A percentile compares a stretch with the other conserved stretches of the same genome.
phyloP scores from a whole-genome alignment of 1,140 invertebrate genomes.

The Drosophila willistoni region DNA sequence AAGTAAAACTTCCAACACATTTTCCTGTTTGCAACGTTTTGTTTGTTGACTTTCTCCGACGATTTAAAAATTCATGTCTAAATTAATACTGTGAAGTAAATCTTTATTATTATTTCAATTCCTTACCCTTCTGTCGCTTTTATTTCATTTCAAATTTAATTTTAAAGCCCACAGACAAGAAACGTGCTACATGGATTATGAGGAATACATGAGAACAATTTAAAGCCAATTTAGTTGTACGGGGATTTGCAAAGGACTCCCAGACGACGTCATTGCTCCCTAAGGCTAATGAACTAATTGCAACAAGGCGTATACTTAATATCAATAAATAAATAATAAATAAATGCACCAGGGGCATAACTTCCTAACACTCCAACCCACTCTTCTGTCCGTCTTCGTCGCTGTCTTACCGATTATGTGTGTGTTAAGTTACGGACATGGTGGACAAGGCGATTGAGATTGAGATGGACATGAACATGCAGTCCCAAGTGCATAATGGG shows the following conservation, averaged over 20 bases:
- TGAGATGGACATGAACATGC: slow-evolving; percentile 36
- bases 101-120: neutral
- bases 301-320: slow-evolving; percentile 66
- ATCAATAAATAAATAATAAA: slow-evolving; percentile 78
- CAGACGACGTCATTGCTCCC: slow-evolving; percentile 39
- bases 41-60: too few relatives aligned
- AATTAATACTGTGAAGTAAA: neutral
- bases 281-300: slow-evolving; percentile 70
- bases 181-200: slow-evolving; percentile 31
- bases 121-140: neutral
- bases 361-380: slow-evolving; percentile 23
- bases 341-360: slow-evolving; percentile 44
- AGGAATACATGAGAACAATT: slow-evolving; percentile 26
- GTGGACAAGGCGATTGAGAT: neutral
- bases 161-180: neutral
- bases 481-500: slow-evolving; percentile 56
- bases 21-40: too few relatives aligned
- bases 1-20: too few relatives aligned
- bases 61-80: too few relatives aligned
- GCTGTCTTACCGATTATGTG: slow-evolving; percentile 14
- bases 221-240: slow-evolving; percentile 25
- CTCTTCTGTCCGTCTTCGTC: too few relatives aligned
- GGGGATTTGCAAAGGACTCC: slow-evolving; percentile 43
- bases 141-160: neutral
- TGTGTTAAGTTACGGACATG: slow-evolving; percentile 20